Evolutionary conservation across 2,797 vertebrate species (phyloP).

Genomic region (Cottoperca gobio): DNA sequence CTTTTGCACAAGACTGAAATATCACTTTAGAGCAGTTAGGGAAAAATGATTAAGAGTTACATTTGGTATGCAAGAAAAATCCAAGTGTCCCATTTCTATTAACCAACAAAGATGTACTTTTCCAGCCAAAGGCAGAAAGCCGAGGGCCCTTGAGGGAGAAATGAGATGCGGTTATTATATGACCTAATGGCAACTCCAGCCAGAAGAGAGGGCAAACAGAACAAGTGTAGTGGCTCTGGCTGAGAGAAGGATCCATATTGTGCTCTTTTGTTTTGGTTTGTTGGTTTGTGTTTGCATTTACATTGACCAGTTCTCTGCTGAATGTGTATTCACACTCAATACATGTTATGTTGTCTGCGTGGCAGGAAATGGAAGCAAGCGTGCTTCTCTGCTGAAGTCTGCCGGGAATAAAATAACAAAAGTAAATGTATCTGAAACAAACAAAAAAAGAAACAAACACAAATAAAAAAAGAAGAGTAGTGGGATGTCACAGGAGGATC

Average conservation of each 20-base stretch:
- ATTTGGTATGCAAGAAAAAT: conserved; percentile 10
- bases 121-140: conserved; percentile 63
- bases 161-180: conserved; percentile 75
- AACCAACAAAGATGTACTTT: conserved; percentile 52
- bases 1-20: conserved; percentile 22
- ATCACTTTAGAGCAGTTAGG: conserved; percentile 15
- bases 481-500: conserved; percentile 56
- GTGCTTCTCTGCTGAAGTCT: conserved; percentile 41
- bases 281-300: conserved; percentile 81
- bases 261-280: conserved; percentile 78
- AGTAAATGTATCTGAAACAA: conserved; percentile 57
- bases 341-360: conserved; percentile 57
- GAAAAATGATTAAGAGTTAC: background rate
- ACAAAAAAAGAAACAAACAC: conserved; percentile 54
- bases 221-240: conserved; percentile 64
- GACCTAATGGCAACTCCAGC: conserved; percentile 75
- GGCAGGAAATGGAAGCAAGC: conserved; percentile 66
- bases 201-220: conserved; percentile 76
- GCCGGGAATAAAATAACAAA: conserved; percentile 68
- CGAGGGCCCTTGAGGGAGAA: conserved; percentile 74
- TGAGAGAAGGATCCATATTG: conserved; percentile 74
- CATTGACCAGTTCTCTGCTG: conserved; percentile 61
- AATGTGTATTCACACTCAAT: conserved; percentile 75
- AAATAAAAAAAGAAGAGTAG: conserved; percentile 23
- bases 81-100: conserved; percentile 2